Percentiles rank a stretch among this genome's conserved stretches.
These are phyloP conservation scores for Hybognathus amarus DNA, from an alignment of 2,797 vertebrate genomes.

Conservation along the genomic window DNA sequence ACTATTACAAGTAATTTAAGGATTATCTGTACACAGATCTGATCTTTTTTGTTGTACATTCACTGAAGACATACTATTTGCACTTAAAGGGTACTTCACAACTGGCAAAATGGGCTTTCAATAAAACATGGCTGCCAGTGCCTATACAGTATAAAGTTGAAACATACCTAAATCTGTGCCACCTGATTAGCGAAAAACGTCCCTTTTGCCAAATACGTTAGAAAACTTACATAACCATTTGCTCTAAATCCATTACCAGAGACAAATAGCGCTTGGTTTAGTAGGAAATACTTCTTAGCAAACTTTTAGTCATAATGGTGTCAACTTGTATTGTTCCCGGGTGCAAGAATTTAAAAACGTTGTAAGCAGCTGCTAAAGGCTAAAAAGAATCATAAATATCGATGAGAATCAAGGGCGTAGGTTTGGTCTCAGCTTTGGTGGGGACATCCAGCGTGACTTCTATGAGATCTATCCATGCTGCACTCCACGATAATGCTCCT, in stretches of 20 bases:
- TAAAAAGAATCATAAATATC: no score
- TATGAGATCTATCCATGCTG: no score
- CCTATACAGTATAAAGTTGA: background rate
- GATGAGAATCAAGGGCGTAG: no score
- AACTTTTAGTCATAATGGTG: background rate
- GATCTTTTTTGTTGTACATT: background rate
- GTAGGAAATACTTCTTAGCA: background rate
- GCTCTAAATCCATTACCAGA: background rate
- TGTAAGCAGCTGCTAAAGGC: no score
- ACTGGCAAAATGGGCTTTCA: no score
- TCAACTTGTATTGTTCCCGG: background rate
- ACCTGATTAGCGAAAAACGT: background rate
- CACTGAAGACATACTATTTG: no score
- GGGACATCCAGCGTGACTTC: no score
- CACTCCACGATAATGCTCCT: no score
- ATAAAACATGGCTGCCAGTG: no score
- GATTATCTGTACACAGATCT: background rate
- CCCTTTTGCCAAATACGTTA: background rate
- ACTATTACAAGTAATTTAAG: background rate
- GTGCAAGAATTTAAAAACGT: background rate
- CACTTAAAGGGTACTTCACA: no score
- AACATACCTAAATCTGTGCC: background rate
- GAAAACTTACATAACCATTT: background rate
- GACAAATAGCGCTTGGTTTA: background rate
- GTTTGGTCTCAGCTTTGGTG: no score